phyloP scores from a whole-genome alignment of 92 coral and sea anemone species.

The Micromussa lordhowensis region DNA sequence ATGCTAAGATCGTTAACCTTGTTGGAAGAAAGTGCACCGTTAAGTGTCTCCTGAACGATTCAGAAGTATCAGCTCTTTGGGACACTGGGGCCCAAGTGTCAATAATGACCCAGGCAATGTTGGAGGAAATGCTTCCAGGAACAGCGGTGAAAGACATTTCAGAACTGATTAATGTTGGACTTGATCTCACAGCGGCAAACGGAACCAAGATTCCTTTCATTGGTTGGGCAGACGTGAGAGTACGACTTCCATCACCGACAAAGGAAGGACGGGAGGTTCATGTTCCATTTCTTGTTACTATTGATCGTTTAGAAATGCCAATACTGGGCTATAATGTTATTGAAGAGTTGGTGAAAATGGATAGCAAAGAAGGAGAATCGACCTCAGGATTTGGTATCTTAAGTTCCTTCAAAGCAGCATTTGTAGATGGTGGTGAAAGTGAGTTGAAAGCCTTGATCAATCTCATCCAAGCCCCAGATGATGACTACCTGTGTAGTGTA shows the following conservation, averaged over 20 bases:
- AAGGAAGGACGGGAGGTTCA: not conserved
- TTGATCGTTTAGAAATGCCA: constrained; percentile 39
- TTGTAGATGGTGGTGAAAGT: constrained; percentile 45
- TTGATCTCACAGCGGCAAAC: too few species aligned
- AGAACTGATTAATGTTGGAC: too few species aligned
- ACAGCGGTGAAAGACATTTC: too few species aligned
- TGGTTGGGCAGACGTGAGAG: not conserved
- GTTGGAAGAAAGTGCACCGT: constrained; percentile 63
- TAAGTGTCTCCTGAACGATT: constrained; percentile 43
- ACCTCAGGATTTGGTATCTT: not conserved
- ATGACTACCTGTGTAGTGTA: constrained; percentile 8
- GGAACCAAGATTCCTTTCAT: constrained; percentile 8
- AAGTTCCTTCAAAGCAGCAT: constrained; percentile 39
- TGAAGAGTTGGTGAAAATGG: constrained; percentile 39
- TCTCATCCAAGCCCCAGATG: too few species aligned
- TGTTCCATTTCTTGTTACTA: not conserved
- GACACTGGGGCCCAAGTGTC: too few species aligned
- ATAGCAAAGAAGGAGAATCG: not conserved
- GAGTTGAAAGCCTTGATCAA: too few species aligned
- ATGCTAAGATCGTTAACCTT: constrained; percentile 51
- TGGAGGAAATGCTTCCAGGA: too few species aligned
- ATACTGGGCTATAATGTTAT: constrained; percentile 59
- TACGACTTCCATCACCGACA: not conserved
- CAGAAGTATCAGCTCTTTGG: too few species aligned
- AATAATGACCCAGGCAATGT: too few species aligned